Evolutionary conservation across 1,140 invertebrate species (phyloP).

Genomic region (Atta cephalotes): DNA sequence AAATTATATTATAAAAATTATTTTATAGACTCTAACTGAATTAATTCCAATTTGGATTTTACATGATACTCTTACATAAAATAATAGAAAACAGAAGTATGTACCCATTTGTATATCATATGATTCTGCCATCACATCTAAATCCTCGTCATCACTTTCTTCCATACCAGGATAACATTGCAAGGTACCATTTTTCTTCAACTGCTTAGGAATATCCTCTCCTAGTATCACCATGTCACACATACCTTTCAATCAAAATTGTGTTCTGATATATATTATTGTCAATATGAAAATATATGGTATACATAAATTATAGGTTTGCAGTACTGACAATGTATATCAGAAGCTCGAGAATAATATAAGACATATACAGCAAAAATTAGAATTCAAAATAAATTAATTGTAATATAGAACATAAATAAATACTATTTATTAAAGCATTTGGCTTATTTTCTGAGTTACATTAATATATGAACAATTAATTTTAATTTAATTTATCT

Average conservation of each 20-base stretch:
- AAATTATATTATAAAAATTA: background rate
- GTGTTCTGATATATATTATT: too few species aligned
- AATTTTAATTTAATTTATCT: background rate
- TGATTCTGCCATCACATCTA: constrained; percentile 89
- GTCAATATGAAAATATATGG: too few species aligned
- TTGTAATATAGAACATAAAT: background rate
- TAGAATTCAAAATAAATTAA: background rate
- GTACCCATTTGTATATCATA: constrained; percentile 91
- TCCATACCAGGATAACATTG: constrained; percentile 92
- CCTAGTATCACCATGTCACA: constrained; percentile 93
- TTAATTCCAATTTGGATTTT: background rate
- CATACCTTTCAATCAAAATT: constrained; percentile 86
- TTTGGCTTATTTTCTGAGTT: background rate
- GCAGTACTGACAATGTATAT: too few species aligned
- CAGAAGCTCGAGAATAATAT: background rate
- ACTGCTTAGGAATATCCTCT: constrained; percentile 89
- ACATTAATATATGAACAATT: background rate
- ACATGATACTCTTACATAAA: background rate
- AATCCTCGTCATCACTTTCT: constrained; percentile 91
- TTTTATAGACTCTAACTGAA: background rate
- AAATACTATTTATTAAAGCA: background rate
- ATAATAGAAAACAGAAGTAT: constrained; percentile 3
- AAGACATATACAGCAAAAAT: background rate
- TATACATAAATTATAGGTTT: too few species aligned
- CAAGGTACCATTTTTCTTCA: constrained; percentile 86